Base-by-base conservation (phyloP, 2,797 vertebrate species). In the Spondyliosoma cantharus region DNA sequence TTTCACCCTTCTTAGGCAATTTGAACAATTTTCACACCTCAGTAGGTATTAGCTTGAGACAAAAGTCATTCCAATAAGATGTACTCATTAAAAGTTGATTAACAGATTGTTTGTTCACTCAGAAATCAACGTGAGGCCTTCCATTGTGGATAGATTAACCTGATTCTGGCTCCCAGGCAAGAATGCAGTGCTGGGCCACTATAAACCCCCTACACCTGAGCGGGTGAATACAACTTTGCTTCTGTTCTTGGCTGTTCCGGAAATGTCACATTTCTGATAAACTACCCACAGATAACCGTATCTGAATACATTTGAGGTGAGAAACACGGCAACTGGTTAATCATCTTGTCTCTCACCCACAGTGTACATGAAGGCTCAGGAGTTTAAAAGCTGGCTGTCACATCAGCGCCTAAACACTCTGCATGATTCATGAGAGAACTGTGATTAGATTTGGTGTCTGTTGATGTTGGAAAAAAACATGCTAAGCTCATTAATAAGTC, bases 1-100 rank as follows among this genome's bases (percentile, higher is more conserved):
- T 54, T 67, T 48, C 60, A 69, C 63, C 62, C 45, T 27, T 25
- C 57, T 37, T 37, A 2, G 8, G 37, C 37, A 37, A 37, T 37
- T 37, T 37, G 2, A 37, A 37, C 37, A 37, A 37, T 37, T 9
- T 37, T 22, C 12, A 15, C 4, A 24, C 27, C 5, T 42, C 16
- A 22, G 19, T 43, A 22, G 15, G 29, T 3, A 5, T 57, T 57
- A 19, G 5, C 14, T 54, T 43, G 9, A n/a, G 49, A 29, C 20
- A 60, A 60, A 54, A 66, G 37, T 61, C 4, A 54, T 59, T 70
- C 42, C 17, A 7, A 42, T 37, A 66, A 46, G 13, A 16, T 63
- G 24, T 6, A 5, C 19, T 4, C 22, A 29, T 24, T 22, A 42
- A 68, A 20, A 62, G 50, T 24, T 74, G 57, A 57, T 7, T 54